Conservation (phyloP, 2,113 vertebrate genomes). For the Tachysurus fulvidraco region DNA sequence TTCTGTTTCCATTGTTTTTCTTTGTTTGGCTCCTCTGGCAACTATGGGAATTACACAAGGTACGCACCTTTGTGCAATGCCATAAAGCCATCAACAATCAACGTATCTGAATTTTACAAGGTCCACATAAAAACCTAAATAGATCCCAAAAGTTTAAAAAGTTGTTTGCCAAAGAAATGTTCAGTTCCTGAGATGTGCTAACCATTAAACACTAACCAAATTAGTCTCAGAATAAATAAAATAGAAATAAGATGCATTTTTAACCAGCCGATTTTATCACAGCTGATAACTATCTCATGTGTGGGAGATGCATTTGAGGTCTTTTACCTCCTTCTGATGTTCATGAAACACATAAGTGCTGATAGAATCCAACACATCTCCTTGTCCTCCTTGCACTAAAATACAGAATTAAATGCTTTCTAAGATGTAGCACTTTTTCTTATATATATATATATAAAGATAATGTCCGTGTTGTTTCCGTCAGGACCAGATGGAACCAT, state of each 20-base stretch:
- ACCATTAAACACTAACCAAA: no score
- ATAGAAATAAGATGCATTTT: no score
- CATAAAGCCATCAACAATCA: not conserved
- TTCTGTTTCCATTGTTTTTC: no score
- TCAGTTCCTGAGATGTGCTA: not conserved
- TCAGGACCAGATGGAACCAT: conserved; percentile 1
- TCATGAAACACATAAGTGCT: no score
- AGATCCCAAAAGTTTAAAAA: not conserved
- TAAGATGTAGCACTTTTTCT: not conserved
- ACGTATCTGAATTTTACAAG: not conserved
- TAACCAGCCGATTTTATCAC: not conserved
- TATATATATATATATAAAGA: not conserved
- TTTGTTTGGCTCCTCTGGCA: no score
- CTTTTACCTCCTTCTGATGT: no score
- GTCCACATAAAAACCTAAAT: not conserved
- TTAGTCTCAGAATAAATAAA: not conserved
- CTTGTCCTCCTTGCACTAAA: not conserved
- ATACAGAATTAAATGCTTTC: not conserved
- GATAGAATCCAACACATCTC: not conserved
- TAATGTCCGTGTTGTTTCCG: conserved; percentile 13
- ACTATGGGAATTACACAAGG: no score
- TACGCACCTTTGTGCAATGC: not conserved
- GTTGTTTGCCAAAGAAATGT: not conserved
- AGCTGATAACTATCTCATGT: no score
- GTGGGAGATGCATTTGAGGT: no score